These are phyloP conservation scores for Drosophila cracens DNA, from an alignment of 2,888 invertebrate genomes.

Conservation along the genomic window DNA sequence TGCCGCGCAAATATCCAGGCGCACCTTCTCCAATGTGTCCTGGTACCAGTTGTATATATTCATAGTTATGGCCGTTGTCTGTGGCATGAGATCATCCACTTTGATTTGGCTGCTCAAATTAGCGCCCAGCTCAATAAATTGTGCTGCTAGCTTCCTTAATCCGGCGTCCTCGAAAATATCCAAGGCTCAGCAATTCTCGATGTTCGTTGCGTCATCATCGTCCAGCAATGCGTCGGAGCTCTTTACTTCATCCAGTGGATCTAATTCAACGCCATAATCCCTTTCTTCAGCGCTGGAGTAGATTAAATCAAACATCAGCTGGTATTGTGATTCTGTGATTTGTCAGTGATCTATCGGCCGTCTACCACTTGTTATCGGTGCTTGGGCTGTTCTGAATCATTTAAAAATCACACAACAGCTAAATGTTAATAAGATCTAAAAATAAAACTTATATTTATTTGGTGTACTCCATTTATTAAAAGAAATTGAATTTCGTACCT, in stretches of 20 bases:
- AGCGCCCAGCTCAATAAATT: neutral
- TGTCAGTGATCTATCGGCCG: neutral
- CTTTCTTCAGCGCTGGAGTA: neutral
- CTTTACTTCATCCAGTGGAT: neutral
- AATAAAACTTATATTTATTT: neutral
- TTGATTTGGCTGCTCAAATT: neutral
- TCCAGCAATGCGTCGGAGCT: neutral
- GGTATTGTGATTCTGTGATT: neutral
- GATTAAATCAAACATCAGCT: neutral
- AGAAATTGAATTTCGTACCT: neutral
- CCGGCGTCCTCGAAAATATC: neutral
- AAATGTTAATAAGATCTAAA: neutral
- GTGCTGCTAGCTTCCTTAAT: neutral
- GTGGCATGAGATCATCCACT: neutral
- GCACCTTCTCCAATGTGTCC: neutral
- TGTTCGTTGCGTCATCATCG: neutral
- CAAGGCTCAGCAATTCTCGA: neutral
- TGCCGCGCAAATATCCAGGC: neutral
- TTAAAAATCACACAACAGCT: neutral
- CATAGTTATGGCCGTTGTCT: neutral
- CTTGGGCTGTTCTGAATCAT: neutral
- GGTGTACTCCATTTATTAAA: neutral
- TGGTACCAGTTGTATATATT: neutral
- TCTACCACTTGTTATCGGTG: slow-evolving; percentile 1
- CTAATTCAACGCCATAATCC: neutral